Evolutionary conservation across 2,888 invertebrate genomes (phyloP).

Genomic region (Agriotes lineatus): DNA sequence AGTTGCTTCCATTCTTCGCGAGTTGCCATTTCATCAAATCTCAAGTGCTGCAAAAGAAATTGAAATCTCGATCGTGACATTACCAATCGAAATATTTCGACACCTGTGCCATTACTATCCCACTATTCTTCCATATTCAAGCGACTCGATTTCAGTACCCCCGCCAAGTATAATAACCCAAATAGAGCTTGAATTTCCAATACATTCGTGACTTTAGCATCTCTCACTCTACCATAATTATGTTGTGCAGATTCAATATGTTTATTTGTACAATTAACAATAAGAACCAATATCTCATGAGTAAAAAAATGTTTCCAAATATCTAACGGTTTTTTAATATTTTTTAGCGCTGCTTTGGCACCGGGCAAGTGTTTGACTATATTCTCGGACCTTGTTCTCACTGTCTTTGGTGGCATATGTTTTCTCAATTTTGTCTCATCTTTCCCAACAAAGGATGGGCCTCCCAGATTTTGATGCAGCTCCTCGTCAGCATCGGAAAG

Average conservation of each 20-base stretch:
- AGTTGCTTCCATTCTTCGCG: conserved; percentile 31
- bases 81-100: conserved; percentile 14
- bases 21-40: conserved; percentile 42
- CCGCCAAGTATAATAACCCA: conserved; percentile 10
- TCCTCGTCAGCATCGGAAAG: background rate
- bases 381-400: conserved; percentile 15
- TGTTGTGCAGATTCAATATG: background rate
- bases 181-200: conserved; percentile 9
- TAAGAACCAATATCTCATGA: background rate
- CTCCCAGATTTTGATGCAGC: conserved; percentile 2
- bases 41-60: conserved; percentile 21
- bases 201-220: conserved; percentile 15
- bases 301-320: conserved; percentile 20
- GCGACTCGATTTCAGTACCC: conserved; percentile 5
- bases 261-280: conserved; percentile 10
- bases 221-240: conserved; percentile 3
- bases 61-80: conserved; percentile 16
- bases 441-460: conserved; percentile 1
- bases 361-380: conserved; percentile 18
- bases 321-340: conserved; percentile 10
- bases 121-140: conserved; percentile 11
- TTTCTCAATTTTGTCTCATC: conserved; percentile 3
- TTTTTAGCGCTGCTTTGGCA: background rate
- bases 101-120: conserved; percentile 5
- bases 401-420: conserved; percentile 6